Base-by-base conservation (phyloP, 2,888 invertebrate genomes). In the Schizaphis graminum region DNA sequence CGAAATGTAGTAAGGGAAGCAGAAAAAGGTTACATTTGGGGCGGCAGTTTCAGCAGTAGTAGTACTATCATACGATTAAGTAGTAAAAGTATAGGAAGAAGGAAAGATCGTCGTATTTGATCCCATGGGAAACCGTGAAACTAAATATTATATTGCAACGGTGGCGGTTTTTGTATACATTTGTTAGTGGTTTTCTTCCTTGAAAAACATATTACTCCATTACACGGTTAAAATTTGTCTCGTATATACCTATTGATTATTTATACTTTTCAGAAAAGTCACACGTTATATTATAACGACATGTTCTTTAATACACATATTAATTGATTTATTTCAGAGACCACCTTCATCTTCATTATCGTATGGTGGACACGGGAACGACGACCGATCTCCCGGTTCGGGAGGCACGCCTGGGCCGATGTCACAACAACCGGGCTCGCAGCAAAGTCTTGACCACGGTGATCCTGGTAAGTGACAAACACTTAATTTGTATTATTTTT, bases 291-390 rank as follows among this genome's bases (percentile, higher is more conserved):
- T 8, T 77, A 35, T 21, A 77, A 77, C 7, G 35, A 77, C 77
- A 21, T 8, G 21, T 77, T 77, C 35, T 77, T 35, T 77, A 77
- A 77, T 35, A 21, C 35, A 77, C 21, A 77, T 7, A 77, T 35
- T 77, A 7, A 77, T 90, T 94, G 91, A 92, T 94, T 85, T 96
- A n/a, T 97, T 97, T 95, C 97, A 99, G 99, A 98, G 99, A 97
- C 99, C 99, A 96, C 99, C 99, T 95, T 99, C 99, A 96, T 99
- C 99, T 96, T 99, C 98, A 96, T 97, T 98, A 96, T 98, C 98
- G 96, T 99, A 98, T 96, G 98, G 97, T 95, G 97, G 97, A 95
- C 96, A 96, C 95, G 98, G 98, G 96, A 98, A 98, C 96, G 99
- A 99, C 96, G 99, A 99, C 96, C 97, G 99, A 96, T 99, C 99